Base-by-base conservation (phyloP, 2,113 vertebrate genomes). In the Vulpes ferrilata region DNA sequence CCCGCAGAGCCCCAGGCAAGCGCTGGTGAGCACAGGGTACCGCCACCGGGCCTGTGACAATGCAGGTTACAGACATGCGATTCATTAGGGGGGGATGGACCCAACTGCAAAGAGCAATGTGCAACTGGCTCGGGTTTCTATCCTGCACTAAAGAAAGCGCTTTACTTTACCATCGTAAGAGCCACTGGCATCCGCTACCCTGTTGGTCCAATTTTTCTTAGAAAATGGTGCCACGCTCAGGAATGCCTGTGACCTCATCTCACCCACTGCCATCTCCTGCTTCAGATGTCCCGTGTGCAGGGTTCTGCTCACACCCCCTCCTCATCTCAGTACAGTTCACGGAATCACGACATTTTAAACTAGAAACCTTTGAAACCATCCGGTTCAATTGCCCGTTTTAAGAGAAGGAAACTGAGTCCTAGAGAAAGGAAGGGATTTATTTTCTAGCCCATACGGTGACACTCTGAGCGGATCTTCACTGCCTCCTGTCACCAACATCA, bases 361-460 rank as follows among this genome's bases (percentile, higher is more conserved):
- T 30, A 65, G 64, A 96, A 48, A 57, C 35, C 15, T 95, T 88
- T 16, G 74, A 55, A 92, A 94, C 80, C 32, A 81, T 48, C 93
- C 73, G 32, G 53, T 79, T 92, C 78, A 62, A 55, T 57, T 35
- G 13, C 11, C 53, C 30, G 5, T 82, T 93, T 82, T 76, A 82
- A 93, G 57, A 76, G 67, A 92, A 88, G 60, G 55, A 93, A 85
- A 92, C 60, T 48, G 67, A 48, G 25, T 88, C 60, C 71, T 71
- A 92, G 30, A 48, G 78, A 73, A 84, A 92, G 38, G n/a, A n/a
- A 74, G 79, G 55, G 48, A 30, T 43, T 74, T 67, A 59, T 92
- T 95, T 85, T 89, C 71, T 85, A 53, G 74, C 59, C 84, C 57
- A n/a, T 64, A 38, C 48, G 90, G 38, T 69, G 32, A 51, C 25